Percentiles rank a stretch among this genome's conserved stretches.
These are phyloP conservation scores for Peromyscus melanophrys DNA, from an alignment of 2,797 vertebrate species.

Conservation along the genomic window DNA sequence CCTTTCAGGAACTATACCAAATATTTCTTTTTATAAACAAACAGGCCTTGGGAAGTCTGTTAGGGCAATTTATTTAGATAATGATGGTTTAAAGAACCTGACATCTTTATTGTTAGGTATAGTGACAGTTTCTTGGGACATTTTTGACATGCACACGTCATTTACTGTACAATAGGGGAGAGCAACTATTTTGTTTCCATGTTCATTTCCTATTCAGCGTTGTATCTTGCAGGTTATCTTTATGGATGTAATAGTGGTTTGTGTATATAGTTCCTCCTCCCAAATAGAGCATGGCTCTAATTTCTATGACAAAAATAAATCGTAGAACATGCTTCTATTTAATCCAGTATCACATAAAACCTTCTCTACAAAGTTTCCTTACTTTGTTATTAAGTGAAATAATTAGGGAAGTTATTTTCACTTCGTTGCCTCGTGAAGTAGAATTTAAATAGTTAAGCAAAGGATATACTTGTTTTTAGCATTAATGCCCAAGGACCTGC, in stretches of 20 bases:
- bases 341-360: not conserved
- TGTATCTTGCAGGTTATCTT: not conserved
- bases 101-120: not conserved
- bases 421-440: not conserved
- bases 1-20: slow-evolving; percentile 24
- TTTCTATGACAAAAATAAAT: not conserved
- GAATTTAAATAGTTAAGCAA: slow-evolving; percentile 61
- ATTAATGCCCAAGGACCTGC: not conserved
- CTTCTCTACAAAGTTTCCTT: not conserved
- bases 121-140: not conserved
- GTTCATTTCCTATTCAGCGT: slow-evolving; percentile 42
- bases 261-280: not conserved
- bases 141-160: not conserved
- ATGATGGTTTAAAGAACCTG: not conserved
- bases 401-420: slow-evolving; percentile 46
- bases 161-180: not conserved
- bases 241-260: not conserved
- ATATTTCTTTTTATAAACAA: not conserved
- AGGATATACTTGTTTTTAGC: slow-evolving; percentile 44
- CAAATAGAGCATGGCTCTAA: not conserved
- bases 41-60: not conserved
- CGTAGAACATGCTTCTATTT: slow-evolving; percentile 8
- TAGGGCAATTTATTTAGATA: not conserved
- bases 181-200: not conserved
- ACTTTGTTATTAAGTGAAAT: slow-evolving; percentile 54